Conservation (phyloP, 2,888 invertebrate species). For the Hyppa rectilinea region DNA sequence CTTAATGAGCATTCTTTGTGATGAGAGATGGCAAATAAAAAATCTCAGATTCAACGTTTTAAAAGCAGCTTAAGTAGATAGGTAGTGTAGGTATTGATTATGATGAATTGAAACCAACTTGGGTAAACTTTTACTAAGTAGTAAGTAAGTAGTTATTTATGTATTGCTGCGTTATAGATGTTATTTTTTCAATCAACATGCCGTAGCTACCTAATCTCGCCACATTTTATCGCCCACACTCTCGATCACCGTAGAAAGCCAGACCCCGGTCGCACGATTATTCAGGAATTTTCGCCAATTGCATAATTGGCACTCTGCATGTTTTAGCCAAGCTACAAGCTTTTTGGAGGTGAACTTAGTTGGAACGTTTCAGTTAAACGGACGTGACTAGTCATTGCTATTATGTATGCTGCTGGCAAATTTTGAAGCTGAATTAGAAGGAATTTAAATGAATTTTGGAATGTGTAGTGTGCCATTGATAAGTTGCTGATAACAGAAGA, state of each 20-base stretch:
- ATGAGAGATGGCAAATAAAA: background rate
- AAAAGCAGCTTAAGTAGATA: background rate
- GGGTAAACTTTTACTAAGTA: background rate
- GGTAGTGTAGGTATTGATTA: background rate
- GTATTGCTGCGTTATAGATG: background rate
- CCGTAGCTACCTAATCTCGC: background rate
- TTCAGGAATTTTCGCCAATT: conserved; percentile 60
- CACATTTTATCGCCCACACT: conserved; percentile 3
- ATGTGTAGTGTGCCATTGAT: background rate
- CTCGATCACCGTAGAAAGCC: background rate
- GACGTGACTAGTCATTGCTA: conserved; percentile 47
- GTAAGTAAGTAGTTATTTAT: background rate
- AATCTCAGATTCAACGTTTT: background rate
- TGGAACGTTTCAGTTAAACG: conserved; percentile 50
- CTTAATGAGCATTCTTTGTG: background rate
- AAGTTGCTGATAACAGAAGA: background rate
- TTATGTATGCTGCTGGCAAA: conserved; percentile 33
- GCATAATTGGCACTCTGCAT: conserved; percentile 74
- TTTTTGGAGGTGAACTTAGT: conserved; percentile 48
- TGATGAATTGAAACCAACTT: background rate
- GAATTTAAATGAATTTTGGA: background rate
- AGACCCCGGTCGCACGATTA: conserved; percentile 43
- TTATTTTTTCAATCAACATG: background rate
- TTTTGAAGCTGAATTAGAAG: conserved; percentile 19
- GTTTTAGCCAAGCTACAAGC: conserved; percentile 58